Base-by-base conservation (phyloP, 2,797 vertebrate species). In the Pseudotriccus pelzelni region DNA sequence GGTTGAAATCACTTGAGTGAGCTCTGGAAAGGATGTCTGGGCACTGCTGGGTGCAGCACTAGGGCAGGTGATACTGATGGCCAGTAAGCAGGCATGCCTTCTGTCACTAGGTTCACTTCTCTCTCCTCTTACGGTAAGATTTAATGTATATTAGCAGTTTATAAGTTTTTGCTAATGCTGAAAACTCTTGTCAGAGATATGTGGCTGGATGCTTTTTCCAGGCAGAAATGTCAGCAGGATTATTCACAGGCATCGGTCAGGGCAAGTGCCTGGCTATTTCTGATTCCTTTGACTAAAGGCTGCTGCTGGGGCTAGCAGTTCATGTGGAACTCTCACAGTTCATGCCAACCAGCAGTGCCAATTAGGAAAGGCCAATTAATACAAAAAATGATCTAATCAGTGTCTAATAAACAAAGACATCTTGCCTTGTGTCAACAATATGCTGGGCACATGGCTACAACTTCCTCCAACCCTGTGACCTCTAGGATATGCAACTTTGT, bases 31-130 rank as follows among this genome's bases (percentile, higher is more conserved):
- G 44, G n/a, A 16, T 34, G 13, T 14, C n/a, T 60, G 49, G 49
- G 34, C 72, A 30, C 28, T 34, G 28, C 34, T 82, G 53, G 18
- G 15, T 37, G 44, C 34, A 14, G 17, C 0, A 0, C 37, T 1
- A 6, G 14, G 23, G 11, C 32, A 36, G 63, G 50, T 64, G 63
- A 68, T 60, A 37, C 50, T 0, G 0, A 19, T 0, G 0, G 43
- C 20, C 1, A 4, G 16, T 6, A 11, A 80, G 76, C 53, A 83
- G 34, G 44, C 0, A 0, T 56, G 39, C 49, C 44, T 77, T 52
- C 34, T 47, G 37, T n/a, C 24, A 10, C 12, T 47, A 39, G 39
- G 27, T 41, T 47, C 52, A 14, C 14, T 69, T 79, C 27, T 81
- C 37, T 36, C 36, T n/a, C 44, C 10, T 66, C 37, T 25, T 12